Conservation (phyloP, 1,140 invertebrate genomes). For the Listronotus oregonensis region DNA sequence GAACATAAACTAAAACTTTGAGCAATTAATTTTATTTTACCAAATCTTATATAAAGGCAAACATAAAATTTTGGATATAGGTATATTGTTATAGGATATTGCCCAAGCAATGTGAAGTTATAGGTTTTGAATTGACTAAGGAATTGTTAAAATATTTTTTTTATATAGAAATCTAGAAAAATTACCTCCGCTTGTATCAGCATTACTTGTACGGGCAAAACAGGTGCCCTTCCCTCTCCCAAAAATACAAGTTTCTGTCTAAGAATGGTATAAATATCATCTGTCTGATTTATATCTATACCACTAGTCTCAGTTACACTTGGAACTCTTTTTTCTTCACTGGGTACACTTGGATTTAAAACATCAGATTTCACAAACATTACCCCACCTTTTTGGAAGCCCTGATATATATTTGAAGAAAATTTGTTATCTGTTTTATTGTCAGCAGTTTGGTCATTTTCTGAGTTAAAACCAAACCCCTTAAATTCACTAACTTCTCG, state of each 20-base stretch:
- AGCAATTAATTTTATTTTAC: no score
- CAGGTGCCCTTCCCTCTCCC: constrained; percentile 63
- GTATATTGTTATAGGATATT: no score
- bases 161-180: background rate
- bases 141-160: background rate
- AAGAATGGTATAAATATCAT: constrained; percentile 42
- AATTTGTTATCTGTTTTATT: constrained; percentile 48
- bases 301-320: constrained; percentile 33
- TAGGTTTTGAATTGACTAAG: no score
- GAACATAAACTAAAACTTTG: no score
- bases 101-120: no score
- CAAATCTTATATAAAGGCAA: no score
- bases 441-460: constrained; percentile 1
- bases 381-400: constrained; percentile 45
- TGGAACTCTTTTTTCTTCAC: constrained; percentile 22
- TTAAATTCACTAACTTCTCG: constrained; percentile 28
- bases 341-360: constrained; percentile 32
- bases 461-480: constrained; percentile 54
- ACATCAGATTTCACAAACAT: constrained; percentile 57
- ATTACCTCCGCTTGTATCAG: constrained; percentile 68
- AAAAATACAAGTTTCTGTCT: constrained; percentile 69
- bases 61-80: no score
- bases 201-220: constrained; percentile 69
- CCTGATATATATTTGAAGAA: constrained; percentile 18
- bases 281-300: constrained; percentile 38